Base-by-base conservation (phyloP, 2,797 vertebrate genomes). In the Sebastes jordani region DNA sequence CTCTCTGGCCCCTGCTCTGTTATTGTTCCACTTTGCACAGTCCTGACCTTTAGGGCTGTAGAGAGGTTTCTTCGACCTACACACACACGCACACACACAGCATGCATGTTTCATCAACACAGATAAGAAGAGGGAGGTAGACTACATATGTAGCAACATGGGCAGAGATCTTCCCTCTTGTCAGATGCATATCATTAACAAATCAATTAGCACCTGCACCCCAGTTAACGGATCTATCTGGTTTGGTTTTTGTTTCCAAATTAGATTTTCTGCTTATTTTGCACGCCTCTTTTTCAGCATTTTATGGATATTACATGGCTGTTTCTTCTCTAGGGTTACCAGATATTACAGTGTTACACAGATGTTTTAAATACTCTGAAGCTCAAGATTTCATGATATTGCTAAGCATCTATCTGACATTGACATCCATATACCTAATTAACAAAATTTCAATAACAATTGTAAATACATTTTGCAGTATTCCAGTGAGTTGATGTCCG, bases 11-110 rank as follows among this genome's bases (percentile, higher is more conserved):
- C 90, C 90, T 94, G 82, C 89, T 94, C 94, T 96, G 94, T 96
- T 97, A 96, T 97, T 97, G 95, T 97, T 97, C 96, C 95, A 96
- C 96, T 96, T 97, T 97, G 95, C 96, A 93, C 93, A 95, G 94
- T 91, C 87, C 92, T 97, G 95, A 97, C 97, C 97, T 95, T 82
- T 86, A 86, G 96, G 95, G 96, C 96, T 95, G 86, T 61, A 84
- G 89, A 96, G 91, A 87, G 93, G 89, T 95, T 95, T 84, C 85
- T 71, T 52, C 94, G 92, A 96, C 96, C 95, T 90, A 52, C 76
- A 34, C 65, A 16, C 76, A 59, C 78, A 66, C 72, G 73, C 65
- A 61, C 78, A 66, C 72, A 75, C 65, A 55, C 22, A 78, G 79
- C 90, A 87, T 82, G 81, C 84, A 94, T 95, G 93, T 97, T 97